These are phyloP conservation scores for Spodoptera frugiperda DNA, from an alignment of 1,140 invertebrate species.

Conservation along the genomic window DNA sequence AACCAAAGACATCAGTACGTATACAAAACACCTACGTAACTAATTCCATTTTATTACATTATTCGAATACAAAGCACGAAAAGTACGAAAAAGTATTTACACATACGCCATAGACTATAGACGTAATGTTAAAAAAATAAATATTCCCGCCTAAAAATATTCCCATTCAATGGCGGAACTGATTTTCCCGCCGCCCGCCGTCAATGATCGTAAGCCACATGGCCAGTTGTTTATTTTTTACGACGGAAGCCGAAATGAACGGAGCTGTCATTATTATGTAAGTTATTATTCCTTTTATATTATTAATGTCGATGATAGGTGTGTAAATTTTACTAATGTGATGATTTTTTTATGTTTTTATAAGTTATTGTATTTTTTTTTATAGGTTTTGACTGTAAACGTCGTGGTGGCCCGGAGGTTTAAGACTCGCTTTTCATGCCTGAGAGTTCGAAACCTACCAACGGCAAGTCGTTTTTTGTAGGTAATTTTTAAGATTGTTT, in stretches of 20 bases:
- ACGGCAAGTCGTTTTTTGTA: too few relatives aligned
- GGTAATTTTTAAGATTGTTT: too few relatives aligned
- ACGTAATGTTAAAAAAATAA: conserved; percentile 9
- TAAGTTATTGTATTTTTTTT: neutral
- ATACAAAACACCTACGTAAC: neutral
- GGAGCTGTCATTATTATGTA: neutral
- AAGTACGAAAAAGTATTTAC: neutral
- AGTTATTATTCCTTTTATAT: conserved; percentile 16
- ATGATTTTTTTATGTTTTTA: neutral
- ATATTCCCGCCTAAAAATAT: conserved; percentile 27
- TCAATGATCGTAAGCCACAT: conserved; percentile 25
- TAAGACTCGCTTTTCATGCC: too few relatives aligned
- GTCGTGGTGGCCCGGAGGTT: too few relatives aligned
- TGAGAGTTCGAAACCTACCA: too few relatives aligned
- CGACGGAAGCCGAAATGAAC: conserved; percentile 11
- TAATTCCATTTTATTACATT: neutral
- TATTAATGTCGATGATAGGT: conserved; percentile 4
- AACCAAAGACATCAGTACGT: too few relatives aligned
- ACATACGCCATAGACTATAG: neutral
- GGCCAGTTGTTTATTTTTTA: conserved; percentile 34
- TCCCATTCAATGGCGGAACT: conserved; percentile 31
- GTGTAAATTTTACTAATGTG: neutral
- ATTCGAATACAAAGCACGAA: conserved; percentile 1
- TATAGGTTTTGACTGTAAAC: too few relatives aligned
- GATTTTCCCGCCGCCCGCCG: conserved; percentile 23